Base-by-base conservation (phyloP, 2,797 vertebrate genomes). In the Scleropages formosus region DNA sequence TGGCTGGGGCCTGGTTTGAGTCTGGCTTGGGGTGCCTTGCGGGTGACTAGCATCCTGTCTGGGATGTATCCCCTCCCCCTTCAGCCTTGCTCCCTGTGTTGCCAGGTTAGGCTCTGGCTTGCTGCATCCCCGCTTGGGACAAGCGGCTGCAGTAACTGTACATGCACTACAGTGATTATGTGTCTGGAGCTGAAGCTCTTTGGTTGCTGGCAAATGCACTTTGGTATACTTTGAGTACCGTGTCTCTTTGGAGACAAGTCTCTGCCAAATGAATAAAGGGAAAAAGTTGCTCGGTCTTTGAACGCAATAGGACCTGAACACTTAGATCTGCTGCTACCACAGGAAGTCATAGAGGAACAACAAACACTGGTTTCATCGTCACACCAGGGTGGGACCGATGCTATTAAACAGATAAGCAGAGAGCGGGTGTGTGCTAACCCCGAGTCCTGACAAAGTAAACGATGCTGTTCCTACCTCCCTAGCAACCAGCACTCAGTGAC, bases 401-500 rank as follows among this genome's bases (percentile, higher is more conserved):
- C 44, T 62, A 44, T 62, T 18, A 20, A 31, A 49, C 26, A 39
- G 16, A 47, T 53, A 39, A 76, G 72, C 44, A 47, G 26, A 15
- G 44, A 44, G n/a, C 12, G 27, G 8, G 56, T 58, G n/a, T 2
- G 63, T 12, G n/a, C 8, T 51, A 16, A 56, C 46, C 26, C 22
- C 20, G 70, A 60, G 53, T 59, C 22, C 39, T 26, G 56, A 60
- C 53, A 27, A 59, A 44, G 31, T 70, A 60, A 72, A 9, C 2
- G 9, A n/a, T 56, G 16, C 51, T 60, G 15, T 59, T 72, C 27
- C 56, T 44, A 51, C 70, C 61, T 60, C 51, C 51, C 26, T 71
- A 71, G 68, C 68, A 71, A 58, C 68, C 68, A 56, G 27, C 68
- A 71, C 39, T 39, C 31, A 6, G 31, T 39, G 31, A 39, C 31